A percentile compares a stretch with the other conserved stretches of the same genome.
Conservation (phyloP, 2,888 invertebrate genomes). For the Acanthosoma haemorrhoidale region DNA sequence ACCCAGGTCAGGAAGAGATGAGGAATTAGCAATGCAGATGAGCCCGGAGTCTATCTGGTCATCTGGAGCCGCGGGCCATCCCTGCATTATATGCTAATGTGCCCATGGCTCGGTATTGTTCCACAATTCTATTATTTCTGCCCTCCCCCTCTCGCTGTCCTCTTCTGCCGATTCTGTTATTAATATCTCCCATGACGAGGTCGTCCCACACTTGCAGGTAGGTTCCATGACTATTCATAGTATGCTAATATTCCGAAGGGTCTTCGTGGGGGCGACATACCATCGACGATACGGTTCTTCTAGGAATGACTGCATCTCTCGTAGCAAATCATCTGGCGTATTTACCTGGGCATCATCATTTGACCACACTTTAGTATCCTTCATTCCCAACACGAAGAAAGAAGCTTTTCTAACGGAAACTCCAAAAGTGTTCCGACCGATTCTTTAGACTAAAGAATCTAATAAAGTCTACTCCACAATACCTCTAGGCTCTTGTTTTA, state of each 20-base stretch:
- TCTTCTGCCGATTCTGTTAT: conserved; percentile 10
- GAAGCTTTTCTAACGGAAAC: too few species aligned
- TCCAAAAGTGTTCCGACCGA: too few species aligned
- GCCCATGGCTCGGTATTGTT: conserved; percentile 9
- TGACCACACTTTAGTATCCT: too few species aligned
- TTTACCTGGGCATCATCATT: too few species aligned
- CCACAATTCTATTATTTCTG: conserved; percentile 26
- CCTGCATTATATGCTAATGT: conserved; percentile 24
- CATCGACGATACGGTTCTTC: too few species aligned
- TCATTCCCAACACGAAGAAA: too few species aligned
- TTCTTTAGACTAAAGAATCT: too few species aligned
- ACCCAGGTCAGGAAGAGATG: too few species aligned
- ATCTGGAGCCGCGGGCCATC: not conserved
- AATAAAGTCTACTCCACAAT: too few species aligned
- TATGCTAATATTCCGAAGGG: not conserved
- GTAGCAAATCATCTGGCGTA: too few species aligned
- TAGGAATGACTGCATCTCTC: too few species aligned
- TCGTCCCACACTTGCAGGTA: not conserved
- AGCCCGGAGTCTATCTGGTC: not conserved
- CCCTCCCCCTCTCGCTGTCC: not conserved
- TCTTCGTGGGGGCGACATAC: not conserved
- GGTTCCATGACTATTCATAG: conserved; percentile 1
- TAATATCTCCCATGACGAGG: conserved; percentile 10
- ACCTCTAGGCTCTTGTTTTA: too few species aligned
- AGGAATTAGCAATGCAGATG: conserved; percentile 24